A percentile compares a stretch with the other conserved stretches of the same genome.
These are phyloP conservation scores for Galeopterus variegatus DNA, from an alignment of 2,113 vertebrate species.

Conservation along the genomic window DNA sequence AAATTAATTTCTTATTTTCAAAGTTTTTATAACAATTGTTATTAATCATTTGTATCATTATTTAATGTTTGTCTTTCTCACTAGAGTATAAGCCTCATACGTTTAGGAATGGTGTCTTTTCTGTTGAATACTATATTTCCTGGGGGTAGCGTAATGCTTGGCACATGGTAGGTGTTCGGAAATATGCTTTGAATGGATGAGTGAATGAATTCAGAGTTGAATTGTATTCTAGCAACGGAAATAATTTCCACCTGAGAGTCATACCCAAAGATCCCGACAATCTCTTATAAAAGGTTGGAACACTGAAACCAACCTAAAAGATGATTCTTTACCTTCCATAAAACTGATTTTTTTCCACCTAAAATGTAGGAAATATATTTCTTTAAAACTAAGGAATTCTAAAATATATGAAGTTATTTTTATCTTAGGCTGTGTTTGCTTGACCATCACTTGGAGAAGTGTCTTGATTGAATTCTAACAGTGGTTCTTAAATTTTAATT, in stretches of 20 bases:
- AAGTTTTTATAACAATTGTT: slow-evolving; percentile 23
- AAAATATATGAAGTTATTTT: slow-evolving; percentile 51
- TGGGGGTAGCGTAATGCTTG: background rate
- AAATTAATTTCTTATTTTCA: slow-evolving; percentile 22
- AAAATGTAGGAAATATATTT: background rate
- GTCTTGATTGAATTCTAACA: slow-evolving; percentile 36
- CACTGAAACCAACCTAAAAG: background rate
- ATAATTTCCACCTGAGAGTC: background rate
- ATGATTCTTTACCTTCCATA: background rate
- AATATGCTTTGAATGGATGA: slow-evolving; percentile 37
- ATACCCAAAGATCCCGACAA: background rate
- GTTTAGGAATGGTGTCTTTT: slow-evolving; percentile 7
- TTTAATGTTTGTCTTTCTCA: slow-evolving; percentile 49
- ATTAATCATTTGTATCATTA: slow-evolving; percentile 3
- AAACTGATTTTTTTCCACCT: slow-evolving; percentile 49
- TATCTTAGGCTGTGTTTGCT: background rate
- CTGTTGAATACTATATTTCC: slow-evolving; percentile 11
- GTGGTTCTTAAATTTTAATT: slow-evolving; percentile 47
- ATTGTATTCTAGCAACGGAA: background rate
- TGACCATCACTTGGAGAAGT: background rate
- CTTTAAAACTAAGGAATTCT: background rate
- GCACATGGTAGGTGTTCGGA: background rate
- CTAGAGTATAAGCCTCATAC: background rate
- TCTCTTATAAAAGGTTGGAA: background rate
- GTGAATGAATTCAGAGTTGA: slow-evolving; percentile 30